Base-by-base conservation (phyloP, 2,113 vertebrate species). In the Psephotus haematonotus region DNA sequence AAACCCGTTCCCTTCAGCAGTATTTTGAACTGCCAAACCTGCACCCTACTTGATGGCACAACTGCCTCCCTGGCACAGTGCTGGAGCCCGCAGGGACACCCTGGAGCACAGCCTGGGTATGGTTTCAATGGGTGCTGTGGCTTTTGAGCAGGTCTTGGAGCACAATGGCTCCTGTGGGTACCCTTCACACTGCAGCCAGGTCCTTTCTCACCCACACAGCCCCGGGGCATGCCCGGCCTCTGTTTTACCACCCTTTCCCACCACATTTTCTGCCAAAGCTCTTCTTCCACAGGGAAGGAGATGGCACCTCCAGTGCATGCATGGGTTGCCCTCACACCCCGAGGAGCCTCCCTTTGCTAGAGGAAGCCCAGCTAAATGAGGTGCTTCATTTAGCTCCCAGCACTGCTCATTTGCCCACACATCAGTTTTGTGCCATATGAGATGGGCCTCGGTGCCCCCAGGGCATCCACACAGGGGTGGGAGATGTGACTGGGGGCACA, bases 211-310 rank as follows among this genome's bases (percentile, higher is more conserved):
- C 31, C 76, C 1, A 2, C 17, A 17, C 17, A 46, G 62, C 65
- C 60, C 39, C 0, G 1, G 59, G 81, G 7, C 17, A 69, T 0
- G 0, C 53, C 43, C 53, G 25, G 53, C 16, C 33, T 50, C 55
- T 46, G 9, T 63, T 81, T 50, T 68, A 55, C 69, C 62, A 41
- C 57, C 77, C 27, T 3, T n/a, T 84, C 60, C 53, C 60, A 43
- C 33, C 20, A 29, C 8, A 1, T 63, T 68, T 3, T 3, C 24
- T 29, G 29, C 87, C 0, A 0, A 43, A 50, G 59, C 63, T 62
- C 53, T 93, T 39, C 86, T 87, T 31, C 59, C 41, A 25, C 52
- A 17, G 23, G 27, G 9, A 13, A 39, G 57, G 47, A 67, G 57
- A 50, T 37, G 71, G 47, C 62, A 85, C 13, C 55, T 28, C 37